These are phyloP conservation scores for Papilio xuthus DNA, from an alignment of 1,140 invertebrate species.

Conservation along the genomic window DNA sequence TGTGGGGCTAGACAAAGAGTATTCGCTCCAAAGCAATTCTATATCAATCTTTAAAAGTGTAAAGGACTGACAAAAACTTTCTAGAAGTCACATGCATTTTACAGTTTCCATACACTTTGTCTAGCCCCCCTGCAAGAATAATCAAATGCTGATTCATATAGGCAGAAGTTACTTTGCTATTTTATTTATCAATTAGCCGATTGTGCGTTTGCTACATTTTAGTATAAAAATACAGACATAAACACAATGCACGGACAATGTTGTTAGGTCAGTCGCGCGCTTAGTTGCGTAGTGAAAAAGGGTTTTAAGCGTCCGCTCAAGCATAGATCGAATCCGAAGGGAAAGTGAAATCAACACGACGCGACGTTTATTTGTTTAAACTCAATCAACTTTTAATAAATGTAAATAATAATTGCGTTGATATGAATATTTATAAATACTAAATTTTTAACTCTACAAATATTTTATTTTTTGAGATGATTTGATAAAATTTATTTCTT, in stretches of 20 bases:
- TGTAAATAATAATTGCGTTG: not conserved
- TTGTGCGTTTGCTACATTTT: too few relatives aligned
- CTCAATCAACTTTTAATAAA: not conserved
- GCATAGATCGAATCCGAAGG: slow-evolving; percentile 6
- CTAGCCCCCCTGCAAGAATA: too few relatives aligned
- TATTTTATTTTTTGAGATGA: not conserved
- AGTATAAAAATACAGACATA: not conserved
- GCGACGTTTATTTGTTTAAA: not conserved
- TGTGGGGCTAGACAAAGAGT: too few relatives aligned
- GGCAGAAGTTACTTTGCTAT: too few relatives aligned
- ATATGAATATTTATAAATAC: not conserved
- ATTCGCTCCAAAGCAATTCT: too few relatives aligned
- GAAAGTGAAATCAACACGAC: slow-evolving; percentile 15
- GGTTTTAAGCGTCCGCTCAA: slow-evolving; percentile 1
- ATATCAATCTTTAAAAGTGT: too few relatives aligned
- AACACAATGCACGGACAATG: not conserved
- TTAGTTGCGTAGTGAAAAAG: not conserved
- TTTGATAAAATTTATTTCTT: not conserved
- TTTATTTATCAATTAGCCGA: too few relatives aligned
- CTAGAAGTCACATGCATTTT: too few relatives aligned
- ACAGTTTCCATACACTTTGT: too few relatives aligned
- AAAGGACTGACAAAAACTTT: too few relatives aligned
- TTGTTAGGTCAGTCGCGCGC: not conserved
- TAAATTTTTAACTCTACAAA: not conserved
- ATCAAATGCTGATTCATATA: too few relatives aligned